Conservation (phyloP, 2,888 invertebrate species). For the Muschampia plurimacula region DNA sequence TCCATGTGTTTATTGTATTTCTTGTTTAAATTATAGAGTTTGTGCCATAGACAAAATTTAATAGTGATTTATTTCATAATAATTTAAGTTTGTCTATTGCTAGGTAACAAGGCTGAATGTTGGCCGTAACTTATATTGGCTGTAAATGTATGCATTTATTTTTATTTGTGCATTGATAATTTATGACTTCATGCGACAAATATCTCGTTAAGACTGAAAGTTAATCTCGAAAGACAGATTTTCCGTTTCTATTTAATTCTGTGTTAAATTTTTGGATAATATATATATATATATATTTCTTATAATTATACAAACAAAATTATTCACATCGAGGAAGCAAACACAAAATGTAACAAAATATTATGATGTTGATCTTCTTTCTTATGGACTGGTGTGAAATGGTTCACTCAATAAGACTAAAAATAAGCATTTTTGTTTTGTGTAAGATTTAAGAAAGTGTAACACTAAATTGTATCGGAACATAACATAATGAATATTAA, state of each 20-base stretch:
- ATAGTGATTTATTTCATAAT: neutral
- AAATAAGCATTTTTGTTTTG: neutral
- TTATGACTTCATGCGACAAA: neutral
- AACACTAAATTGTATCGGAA: neutral
- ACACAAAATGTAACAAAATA: neutral
- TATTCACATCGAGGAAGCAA: neutral
- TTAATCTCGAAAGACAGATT: constrained; percentile 12
- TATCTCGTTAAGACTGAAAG: constrained; percentile 7
- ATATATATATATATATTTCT: no score
- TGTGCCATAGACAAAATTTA: neutral
- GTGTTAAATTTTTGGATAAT: neutral
- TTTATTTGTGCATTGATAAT: neutral
- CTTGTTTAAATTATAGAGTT: no score
- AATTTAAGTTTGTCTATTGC: neutral
- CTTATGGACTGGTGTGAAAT: neutral
- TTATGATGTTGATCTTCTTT: neutral
- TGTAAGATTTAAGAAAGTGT: neutral
- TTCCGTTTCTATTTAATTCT: neutral
- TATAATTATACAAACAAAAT: neutral
- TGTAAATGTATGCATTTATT: constrained; percentile 17
- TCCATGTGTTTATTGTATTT: no score
- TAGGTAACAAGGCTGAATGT: neutral
- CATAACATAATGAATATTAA: neutral
- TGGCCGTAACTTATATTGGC: neutral
- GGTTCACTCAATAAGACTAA: neutral